These are phyloP conservation scores for Megalops cyprinoides DNA, from an alignment of 2,797 vertebrate species.

Conservation along the genomic window DNA sequence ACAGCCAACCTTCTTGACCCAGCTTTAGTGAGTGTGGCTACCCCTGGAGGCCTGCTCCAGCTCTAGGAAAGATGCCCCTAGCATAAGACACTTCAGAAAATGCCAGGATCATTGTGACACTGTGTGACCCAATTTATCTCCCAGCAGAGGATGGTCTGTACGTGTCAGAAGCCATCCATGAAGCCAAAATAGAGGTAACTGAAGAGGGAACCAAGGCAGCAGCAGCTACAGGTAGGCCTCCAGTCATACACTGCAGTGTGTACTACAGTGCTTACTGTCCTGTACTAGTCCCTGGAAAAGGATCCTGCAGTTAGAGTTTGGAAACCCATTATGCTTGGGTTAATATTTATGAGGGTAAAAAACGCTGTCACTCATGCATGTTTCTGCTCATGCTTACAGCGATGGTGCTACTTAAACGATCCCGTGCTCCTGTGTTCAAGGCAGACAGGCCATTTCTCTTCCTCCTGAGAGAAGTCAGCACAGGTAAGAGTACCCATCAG, in stretches of 20 bases:
- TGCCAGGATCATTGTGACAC: background rate
- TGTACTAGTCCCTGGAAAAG: background rate
- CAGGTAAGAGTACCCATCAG: conserved; percentile 73
- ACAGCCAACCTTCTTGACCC: background rate
- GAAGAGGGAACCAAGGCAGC: conserved; percentile 85
- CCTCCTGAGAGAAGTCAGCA: conserved; percentile 79
- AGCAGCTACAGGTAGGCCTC: conserved; percentile 77
- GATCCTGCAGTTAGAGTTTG: no score
- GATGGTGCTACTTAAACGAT: conserved; percentile 87
- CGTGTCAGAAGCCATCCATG: conserved; percentile 85
- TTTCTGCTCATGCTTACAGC: no score
- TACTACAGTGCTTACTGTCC: background rate
- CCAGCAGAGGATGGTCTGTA: conserved; percentile 82
- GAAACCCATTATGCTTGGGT: no score
- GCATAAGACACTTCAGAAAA: background rate
- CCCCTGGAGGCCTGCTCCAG: background rate
- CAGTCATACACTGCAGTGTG: background rate
- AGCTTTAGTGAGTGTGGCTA: background rate
- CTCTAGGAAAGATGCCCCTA: background rate
- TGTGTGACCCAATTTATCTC: conserved; percentile 4
- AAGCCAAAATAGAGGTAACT: conserved; percentile 84
- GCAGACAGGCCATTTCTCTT: conserved; percentile 87
- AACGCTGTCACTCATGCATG: background rate
- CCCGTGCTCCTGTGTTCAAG: conserved; percentile 85
- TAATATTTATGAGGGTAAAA: no score